Evolutionary conservation across 2,888 invertebrate species (phyloP).

Genomic region (Drosophila helvetica): DNA sequence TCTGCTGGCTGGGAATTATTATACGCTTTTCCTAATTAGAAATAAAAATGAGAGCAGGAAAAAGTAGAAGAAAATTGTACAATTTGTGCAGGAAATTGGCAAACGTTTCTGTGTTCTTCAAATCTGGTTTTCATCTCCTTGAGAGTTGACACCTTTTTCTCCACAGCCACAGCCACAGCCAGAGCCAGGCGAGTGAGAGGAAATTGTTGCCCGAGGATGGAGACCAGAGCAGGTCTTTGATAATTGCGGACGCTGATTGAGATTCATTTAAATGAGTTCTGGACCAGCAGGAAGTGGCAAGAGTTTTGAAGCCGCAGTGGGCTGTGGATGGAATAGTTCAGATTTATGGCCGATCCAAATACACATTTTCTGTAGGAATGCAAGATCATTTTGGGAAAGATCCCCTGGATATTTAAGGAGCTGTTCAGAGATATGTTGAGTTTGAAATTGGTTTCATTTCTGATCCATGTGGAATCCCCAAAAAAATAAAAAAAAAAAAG

Average conservation of each 20-base stretch:
- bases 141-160: slow-evolving; percentile 56
- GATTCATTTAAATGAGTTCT: slow-evolving; percentile 22
- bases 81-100: slow-evolving; percentile 60
- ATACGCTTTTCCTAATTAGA: slow-evolving; percentile 67
- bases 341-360: too few species aligned
- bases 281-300: slow-evolving; percentile 15
- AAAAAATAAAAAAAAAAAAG: not conserved
- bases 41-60: slow-evolving; percentile 19
- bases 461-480: not conserved
- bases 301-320: not conserved
- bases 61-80: slow-evolving; percentile 31
- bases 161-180: not conserved
- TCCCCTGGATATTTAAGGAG: not conserved
- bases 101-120: slow-evolving; percentile 37
- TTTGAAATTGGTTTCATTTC: not conserved
- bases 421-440: not conserved
- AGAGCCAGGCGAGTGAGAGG: slow-evolving; percentile 15
- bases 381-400: not conserved
- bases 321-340: not conserved
- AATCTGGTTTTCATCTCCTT: slow-evolving; percentile 30
- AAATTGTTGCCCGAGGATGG: slow-evolving; percentile 34
- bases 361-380: not conserved
- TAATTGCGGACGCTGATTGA: slow-evolving; percentile 11
- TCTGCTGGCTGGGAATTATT: slow-evolving; percentile 51
- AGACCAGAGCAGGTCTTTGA: slow-evolving; percentile 32